A percentile compares a stretch with the other conserved stretches of the same genome.
Conservation (phyloP, 2,113 vertebrate genomes). For the Turdus rufiventris region DNA sequence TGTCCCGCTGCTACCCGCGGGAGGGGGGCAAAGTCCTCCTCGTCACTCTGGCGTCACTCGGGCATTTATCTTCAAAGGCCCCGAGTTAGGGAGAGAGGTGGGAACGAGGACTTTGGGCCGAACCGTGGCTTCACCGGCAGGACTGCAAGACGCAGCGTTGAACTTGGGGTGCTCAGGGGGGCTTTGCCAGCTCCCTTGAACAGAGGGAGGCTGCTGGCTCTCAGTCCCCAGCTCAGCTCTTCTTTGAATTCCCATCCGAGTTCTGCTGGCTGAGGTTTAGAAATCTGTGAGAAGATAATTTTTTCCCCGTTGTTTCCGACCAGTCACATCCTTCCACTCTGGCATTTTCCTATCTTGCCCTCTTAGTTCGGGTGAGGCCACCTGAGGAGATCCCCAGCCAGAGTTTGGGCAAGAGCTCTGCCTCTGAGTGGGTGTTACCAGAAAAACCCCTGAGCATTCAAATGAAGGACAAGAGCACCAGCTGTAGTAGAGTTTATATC, state of each 20-base stretch:
- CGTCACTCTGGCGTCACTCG: neutral
- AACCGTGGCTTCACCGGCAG: neutral
- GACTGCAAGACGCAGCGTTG: accelerated
- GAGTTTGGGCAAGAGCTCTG: neutral
- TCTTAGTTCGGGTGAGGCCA: neutral
- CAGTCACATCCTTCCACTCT: neutral
- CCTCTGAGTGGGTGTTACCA: neutral
- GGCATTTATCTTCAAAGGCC: neutral
- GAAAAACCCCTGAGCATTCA: neutral
- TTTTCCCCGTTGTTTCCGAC: neutral
- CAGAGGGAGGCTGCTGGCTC: neutral
- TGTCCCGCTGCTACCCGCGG: neutral
- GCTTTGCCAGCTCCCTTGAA: neutral
- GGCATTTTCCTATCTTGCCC: neutral
- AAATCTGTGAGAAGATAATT: neutral
- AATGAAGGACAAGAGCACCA: neutral
- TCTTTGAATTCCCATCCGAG: neutral
- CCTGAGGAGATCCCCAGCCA: accelerated
- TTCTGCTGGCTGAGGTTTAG: neutral
- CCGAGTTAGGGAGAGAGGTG: neutral
- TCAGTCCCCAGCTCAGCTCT: neutral
- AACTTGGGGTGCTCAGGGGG: neutral
- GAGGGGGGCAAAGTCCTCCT: neutral
- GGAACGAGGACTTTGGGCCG: slow-evolving; percentile 10
- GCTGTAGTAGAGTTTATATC: neutral